These are phyloP conservation scores for Zophobas atratus DNA, from an alignment of 1,140 invertebrate species.

Conservation along the genomic window DNA sequence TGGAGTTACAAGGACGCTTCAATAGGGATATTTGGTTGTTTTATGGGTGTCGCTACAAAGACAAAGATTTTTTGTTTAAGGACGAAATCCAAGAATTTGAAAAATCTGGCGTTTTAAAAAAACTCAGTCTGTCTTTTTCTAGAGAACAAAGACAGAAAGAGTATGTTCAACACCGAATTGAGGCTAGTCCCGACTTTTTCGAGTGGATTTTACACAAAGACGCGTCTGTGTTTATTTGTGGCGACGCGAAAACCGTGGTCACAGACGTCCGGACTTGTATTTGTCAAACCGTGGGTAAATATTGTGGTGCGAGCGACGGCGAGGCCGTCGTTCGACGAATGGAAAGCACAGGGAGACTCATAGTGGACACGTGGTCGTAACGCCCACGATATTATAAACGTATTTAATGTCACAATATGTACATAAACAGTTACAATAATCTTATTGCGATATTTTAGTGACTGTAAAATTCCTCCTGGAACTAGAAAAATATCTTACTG, in stretches of 20 bases:
- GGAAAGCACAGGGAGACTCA: slow-evolving; percentile 69
- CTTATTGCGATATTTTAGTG: slow-evolving; percentile 3
- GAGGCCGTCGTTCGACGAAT: slow-evolving; percentile 69
- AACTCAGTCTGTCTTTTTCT: slow-evolving; percentile 78
- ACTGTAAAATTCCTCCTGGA: slow-evolving; percentile 6
- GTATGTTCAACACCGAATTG: slow-evolving; percentile 78
- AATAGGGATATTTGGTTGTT: slow-evolving; percentile 75
- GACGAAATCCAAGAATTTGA: slow-evolving; percentile 73
- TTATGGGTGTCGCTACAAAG: slow-evolving; percentile 81
- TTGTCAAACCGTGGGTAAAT: slow-evolving; percentile 70
- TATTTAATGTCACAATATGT: slow-evolving; percentile 14
- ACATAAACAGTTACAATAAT: slow-evolving; percentile 17
- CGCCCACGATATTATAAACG: slow-evolving; percentile 3
- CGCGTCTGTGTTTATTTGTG: slow-evolving; percentile 82
- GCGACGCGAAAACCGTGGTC: slow-evolving; percentile 83
- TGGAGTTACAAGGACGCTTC: slow-evolving; percentile 60
- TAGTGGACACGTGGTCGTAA: slow-evolving; percentile 71
- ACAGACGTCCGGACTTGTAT: slow-evolving; percentile 77
- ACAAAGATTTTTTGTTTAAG: slow-evolving; percentile 77
- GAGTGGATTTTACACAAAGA: slow-evolving; percentile 72
- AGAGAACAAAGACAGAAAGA: slow-evolving; percentile 70
- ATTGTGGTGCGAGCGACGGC: slow-evolving; percentile 64
- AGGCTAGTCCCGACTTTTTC: slow-evolving; percentile 71
- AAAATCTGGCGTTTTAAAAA: slow-evolving; percentile 69
- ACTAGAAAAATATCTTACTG: slow-evolving; percentile 30